Conservation (phyloP, 2,113 vertebrate species). For the Campylomormyrus tamandua region DNA sequence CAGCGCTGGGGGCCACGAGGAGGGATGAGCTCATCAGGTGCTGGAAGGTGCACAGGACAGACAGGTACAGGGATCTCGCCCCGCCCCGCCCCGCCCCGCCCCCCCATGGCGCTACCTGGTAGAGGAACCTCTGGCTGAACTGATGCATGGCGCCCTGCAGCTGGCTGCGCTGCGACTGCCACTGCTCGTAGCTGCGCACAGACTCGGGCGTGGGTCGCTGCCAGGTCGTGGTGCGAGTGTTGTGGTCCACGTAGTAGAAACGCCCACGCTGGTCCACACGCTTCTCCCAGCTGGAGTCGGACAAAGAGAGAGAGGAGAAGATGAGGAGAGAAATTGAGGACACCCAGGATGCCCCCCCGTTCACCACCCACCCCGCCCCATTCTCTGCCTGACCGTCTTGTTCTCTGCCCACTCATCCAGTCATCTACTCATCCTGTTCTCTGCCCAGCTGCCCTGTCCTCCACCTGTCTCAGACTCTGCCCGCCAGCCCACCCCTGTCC, state of each 20-base stretch:
- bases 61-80: background rate
- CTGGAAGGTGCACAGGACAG: background rate
- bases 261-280: conserved; percentile 87
- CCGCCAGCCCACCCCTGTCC: background rate
- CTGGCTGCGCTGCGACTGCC: conserved; percentile 91
- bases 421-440: no score
- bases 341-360: background rate
- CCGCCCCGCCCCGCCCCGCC: background rate
- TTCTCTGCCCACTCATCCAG: background rate
- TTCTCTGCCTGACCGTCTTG: background rate
- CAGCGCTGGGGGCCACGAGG: background rate
- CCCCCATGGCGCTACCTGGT: background rate
- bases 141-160: conserved; percentile 97
- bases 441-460: no score
- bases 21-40: background rate
- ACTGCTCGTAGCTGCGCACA: conserved; percentile 91
- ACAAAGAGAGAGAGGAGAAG: conserved; percentile 2
- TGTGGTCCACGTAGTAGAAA: conserved; percentile 96
- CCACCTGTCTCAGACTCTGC: background rate
- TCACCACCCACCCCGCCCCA: background rate
- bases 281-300: conserved; percentile 82
- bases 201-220: conserved; percentile 90
- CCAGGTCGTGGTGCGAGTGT: conserved; percentile 96
- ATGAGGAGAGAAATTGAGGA: background rate
- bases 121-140: conserved; percentile 93